Evolutionary conservation across 2,888 invertebrate genomes (phyloP), one percentile per base, ranked within the genome.

Genomic region (Drosophila fulvimacula): DNA sequence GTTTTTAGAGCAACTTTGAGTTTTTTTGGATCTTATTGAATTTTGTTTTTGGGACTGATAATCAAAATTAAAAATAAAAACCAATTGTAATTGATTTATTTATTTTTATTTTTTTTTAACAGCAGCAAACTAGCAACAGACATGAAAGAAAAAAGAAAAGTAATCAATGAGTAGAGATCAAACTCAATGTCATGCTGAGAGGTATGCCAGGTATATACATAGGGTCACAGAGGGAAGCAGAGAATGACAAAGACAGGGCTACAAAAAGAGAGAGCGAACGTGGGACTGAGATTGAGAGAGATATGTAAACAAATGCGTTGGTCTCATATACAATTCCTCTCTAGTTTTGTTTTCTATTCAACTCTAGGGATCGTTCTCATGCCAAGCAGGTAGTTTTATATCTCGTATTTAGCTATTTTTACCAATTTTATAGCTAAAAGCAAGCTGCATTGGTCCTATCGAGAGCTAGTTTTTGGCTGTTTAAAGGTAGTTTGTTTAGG

Each of bases 1-100:
- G 66, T 73, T 77, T 44, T 17, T 57, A 49, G 41, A 48, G n/a
- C 10, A n/a, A n/a, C n/a, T n/a, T n/a, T n/a, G n/a, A n/a, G n/a
- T n/a, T n/a, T n/a, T n/a, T n/a, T n/a, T n/a, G n/a, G n/a, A n/a
- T n/a, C n/a, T n/a, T n/a, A n/a, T n/a, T n/a, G n/a, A n/a, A n/a
- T n/a, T n/a, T n/a, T n/a, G n/a, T n/a, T n/a, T n/a, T n/a, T n/a
- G n/a, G n/a, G n/a, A n/a, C n/a, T n/a, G n/a, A n/a, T n/a, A n/a
- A n/a, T n/a, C n/a, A n/a, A n/a, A n/a, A n/a, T n/a, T n/a, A n/a
- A n/a, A n/a, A n/a, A n/a, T n/a, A n/a, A n/a, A n/a, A n/a, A n/a
- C n/a, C n/a, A n/a, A n/a, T n/a, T n/a, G n/a, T n/a, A n/a, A n/a
- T n/a, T n/a, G n/a, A n/a, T n/a, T n/a, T n/a, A n/a, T n/a, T n/a